Evolutionary conservation across 2,113 vertebrate species (phyloP).

Genomic region (Podarcis muralis): DNA sequence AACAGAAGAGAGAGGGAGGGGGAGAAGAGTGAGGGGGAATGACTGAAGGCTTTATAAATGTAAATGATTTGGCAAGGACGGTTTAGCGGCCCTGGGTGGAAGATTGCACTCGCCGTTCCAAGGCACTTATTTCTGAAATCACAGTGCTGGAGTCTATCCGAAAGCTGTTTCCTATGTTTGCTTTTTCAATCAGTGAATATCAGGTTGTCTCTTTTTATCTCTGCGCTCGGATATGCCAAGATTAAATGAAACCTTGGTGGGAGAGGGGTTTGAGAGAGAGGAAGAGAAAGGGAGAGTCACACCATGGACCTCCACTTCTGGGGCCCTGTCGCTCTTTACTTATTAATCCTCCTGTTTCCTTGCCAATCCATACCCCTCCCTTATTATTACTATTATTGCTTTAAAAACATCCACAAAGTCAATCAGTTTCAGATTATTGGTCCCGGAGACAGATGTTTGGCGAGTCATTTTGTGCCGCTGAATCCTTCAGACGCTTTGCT

Average conservation of each 20-base stretch:
- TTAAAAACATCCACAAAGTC: slow-evolving; percentile 51
- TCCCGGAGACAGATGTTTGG: slow-evolving; percentile 61
- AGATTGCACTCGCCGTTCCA: slow-evolving; percentile 64
- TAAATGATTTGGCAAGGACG: slow-evolving; percentile 66
- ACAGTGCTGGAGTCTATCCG: slow-evolving; percentile 36
- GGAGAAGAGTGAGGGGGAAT: slow-evolving; percentile 12
- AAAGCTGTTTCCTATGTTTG: slow-evolving; percentile 58
- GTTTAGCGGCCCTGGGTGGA: slow-evolving; percentile 60
- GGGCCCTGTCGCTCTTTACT: slow-evolving; percentile 34
- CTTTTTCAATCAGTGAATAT: slow-evolving; percentile 67
- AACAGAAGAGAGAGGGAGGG: background rate
- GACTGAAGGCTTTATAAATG: slow-evolving; percentile 67
- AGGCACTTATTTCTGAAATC: slow-evolving; percentile 68
- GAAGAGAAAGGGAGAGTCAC: slow-evolving; percentile 20
- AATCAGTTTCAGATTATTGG: slow-evolving; percentile 62
- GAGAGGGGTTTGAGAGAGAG: slow-evolving; percentile 29
- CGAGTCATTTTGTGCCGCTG: slow-evolving; percentile 42
- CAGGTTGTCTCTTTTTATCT: slow-evolving; percentile 46
- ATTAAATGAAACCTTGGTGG: slow-evolving; percentile 60
- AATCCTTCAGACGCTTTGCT: slow-evolving; percentile 51
- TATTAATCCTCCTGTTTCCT: slow-evolving; percentile 13
- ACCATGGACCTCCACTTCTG: slow-evolving; percentile 14
- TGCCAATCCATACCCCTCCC: background rate
- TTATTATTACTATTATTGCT: background rate
- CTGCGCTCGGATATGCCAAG: slow-evolving; percentile 32